phyloP scores from a whole-genome alignment of 2,797 vertebrate genomes.

The Sebastes taczanowskii region DNA sequence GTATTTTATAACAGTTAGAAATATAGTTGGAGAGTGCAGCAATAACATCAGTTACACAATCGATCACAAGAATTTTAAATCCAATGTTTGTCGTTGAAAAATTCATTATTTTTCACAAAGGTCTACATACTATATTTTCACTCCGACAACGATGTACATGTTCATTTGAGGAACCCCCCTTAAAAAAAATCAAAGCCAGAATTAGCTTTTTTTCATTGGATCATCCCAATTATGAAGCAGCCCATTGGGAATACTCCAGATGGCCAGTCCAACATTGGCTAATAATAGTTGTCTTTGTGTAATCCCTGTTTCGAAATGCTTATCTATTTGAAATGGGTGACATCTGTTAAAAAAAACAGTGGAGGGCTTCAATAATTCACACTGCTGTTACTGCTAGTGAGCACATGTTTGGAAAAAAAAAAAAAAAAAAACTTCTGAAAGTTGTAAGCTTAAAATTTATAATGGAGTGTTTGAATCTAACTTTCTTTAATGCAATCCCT shows the following conservation, averaged over 20 bases:
- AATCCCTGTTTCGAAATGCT: background rate
- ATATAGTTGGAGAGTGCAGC: no score
- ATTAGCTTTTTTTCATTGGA: background rate
- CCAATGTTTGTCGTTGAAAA: background rate
- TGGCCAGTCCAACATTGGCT: background rate
- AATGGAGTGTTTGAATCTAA: background rate
- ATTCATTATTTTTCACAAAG: background rate
- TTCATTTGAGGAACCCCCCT: background rate
- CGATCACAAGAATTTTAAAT: background rate
- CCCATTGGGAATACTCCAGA: background rate
- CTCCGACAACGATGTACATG: background rate
- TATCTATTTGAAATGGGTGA: background rate
- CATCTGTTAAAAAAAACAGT: background rate
- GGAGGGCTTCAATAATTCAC: background rate
- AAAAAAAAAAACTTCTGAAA: background rate
- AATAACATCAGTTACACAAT: no score
- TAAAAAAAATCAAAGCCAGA: background rate
- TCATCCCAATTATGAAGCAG: background rate
- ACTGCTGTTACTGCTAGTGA: background rate
- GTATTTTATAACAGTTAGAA: no score
- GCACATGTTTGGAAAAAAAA: no score
- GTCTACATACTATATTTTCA: background rate
- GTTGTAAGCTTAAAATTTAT: background rate
- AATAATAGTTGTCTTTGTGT: background rate
- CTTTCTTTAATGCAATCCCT: slow-evolving; percentile 21